Evolutionary conservation across 2,888 invertebrate species (phyloP).

Genomic region (Cremastobaeus sp.): DNA sequence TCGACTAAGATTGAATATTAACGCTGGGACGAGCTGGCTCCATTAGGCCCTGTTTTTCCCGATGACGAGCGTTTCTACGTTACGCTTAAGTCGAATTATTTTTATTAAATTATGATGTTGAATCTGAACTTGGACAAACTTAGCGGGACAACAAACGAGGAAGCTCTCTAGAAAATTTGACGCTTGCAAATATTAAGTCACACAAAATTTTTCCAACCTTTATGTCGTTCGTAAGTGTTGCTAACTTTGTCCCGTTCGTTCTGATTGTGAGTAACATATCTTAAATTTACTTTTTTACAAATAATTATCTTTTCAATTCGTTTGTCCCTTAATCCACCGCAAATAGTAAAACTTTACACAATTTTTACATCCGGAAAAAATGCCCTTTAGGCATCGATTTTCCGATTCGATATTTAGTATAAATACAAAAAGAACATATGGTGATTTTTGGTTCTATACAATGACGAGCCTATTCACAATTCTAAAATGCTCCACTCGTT

Average conservation of each 20-base stretch:
- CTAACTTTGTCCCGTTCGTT: constrained; percentile 2
- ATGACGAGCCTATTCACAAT: constrained; percentile 44
- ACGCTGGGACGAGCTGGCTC: constrained; percentile 57
- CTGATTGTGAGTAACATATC: constrained; percentile 30
- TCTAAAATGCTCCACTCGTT: constrained; percentile 9
- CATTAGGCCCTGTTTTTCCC: constrained; percentile 55
- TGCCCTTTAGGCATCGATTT: constrained; percentile 35
- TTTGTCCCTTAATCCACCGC: constrained; percentile 19
- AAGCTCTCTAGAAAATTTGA: too few relatives aligned
- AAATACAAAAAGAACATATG: constrained; percentile 40
- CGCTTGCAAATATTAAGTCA: not conserved
- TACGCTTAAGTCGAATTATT: constrained; percentile 40
- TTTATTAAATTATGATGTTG: constrained; percentile 20
- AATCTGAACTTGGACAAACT: constrained; percentile 14
- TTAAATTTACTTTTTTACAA: constrained; percentile 29
- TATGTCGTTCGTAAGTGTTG: not conserved
- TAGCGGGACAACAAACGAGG: constrained; percentile 1
- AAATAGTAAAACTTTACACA: constrained; percentile 47
- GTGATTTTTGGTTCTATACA: constrained; percentile 43
- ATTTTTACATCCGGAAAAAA: constrained; percentile 53
- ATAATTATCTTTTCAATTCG: constrained; percentile 39
- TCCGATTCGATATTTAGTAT: constrained; percentile 37
- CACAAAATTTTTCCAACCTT: not conserved
- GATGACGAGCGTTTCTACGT: constrained; percentile 21
- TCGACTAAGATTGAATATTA: constrained; percentile 32